Evolutionary conservation across 53 echinoderm and acorn worm species (phyloP), one percentile per base, ranked within the genome.

Genomic region (Paracentrotus lividus): DNA sequence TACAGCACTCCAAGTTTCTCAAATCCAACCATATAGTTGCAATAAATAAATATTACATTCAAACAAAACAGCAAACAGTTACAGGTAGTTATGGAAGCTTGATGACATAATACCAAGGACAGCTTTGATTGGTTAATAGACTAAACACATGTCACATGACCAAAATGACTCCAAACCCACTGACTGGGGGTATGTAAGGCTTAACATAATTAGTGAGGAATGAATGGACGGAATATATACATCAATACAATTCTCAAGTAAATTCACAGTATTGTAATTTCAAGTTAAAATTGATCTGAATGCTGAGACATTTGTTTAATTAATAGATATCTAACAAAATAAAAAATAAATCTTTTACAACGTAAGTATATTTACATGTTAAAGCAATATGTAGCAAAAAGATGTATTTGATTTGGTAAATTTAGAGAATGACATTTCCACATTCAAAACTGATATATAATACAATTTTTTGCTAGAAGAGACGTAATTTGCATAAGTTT

Each of bases 291-390:
- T 40, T 72, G 72, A 36, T 20, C 18, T 2, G 4, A 61, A 4
- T 72, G 3, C 72, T 38, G 40, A 18, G 18, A 72, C 16, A 40
- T 40, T 27, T n/a, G n/a, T 72, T 72, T 18, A 15, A 72, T 72
- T 7, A 20, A 40, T 72, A 72, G 5, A 40, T 40, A 72, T 40
- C 4, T 2, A 38, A 72, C 40, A 38, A 40, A 38, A 40, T 12
- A 72, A 72, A 61, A 72, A 38, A 15, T 18, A 72, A 72, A 4
- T 72, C 64, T 64, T n/a, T 64, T 64, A 64, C 31, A 72, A 72
- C 1, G 6, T 40, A 6, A 40, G 5, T 72, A 72, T 12, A n/a
- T 72, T 72, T 72, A 72, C 72, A 72, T 72, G 14, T 40, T 20
- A 72, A 40, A 72, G 72, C 34, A 72, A 72, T 16, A 4, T 2